Evolutionary conservation across 2,888 invertebrate genomes (phyloP).

Genomic region (Ornithoptera alexandrae): DNA sequence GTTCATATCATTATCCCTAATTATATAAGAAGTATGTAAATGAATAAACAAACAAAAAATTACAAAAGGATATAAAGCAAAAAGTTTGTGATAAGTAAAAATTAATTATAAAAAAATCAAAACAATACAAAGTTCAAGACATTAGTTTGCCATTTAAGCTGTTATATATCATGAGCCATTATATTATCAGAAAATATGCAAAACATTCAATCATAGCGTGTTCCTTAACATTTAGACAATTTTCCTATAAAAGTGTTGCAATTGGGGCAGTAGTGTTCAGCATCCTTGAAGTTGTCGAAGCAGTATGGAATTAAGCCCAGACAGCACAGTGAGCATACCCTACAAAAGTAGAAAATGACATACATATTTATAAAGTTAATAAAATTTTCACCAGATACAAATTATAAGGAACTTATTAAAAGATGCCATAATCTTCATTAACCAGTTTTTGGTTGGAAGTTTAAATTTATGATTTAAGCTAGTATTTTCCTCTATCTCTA

Average conservation of each 20-base stretch:
- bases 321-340: slow-evolving; percentile 75
- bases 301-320: slow-evolving; percentile 73
- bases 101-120: not conserved
- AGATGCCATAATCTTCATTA: too few relatives aligned
- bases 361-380: slow-evolving; percentile 8
- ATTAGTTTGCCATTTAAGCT: not conserved
- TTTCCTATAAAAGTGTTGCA: slow-evolving; percentile 75
- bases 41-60: not conserved
- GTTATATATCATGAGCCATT: slow-evolving; percentile 6
- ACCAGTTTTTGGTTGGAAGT: too few relatives aligned
- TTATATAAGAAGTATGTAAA: not conserved
- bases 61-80: not conserved
- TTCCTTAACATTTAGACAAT: slow-evolving; percentile 64
- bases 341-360: slow-evolving; percentile 39
- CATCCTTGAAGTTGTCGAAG: slow-evolving; percentile 75
- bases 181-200: slow-evolving; percentile 11
- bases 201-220: slow-evolving; percentile 1
- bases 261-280: slow-evolving; percentile 74
- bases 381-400: not conserved
- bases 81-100: not conserved
- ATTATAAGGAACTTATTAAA: not conserved
- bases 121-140: not conserved
- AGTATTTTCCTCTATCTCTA: too few relatives aligned
- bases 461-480: too few relatives aligned
- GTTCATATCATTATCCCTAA: not conserved